A percentile compares a stretch with the other conserved stretches of the same genome.
Evolutionary conservation across 2,797 vertebrate genomes (phyloP).

Genomic region (Pygocentrus nattereri): DNA sequence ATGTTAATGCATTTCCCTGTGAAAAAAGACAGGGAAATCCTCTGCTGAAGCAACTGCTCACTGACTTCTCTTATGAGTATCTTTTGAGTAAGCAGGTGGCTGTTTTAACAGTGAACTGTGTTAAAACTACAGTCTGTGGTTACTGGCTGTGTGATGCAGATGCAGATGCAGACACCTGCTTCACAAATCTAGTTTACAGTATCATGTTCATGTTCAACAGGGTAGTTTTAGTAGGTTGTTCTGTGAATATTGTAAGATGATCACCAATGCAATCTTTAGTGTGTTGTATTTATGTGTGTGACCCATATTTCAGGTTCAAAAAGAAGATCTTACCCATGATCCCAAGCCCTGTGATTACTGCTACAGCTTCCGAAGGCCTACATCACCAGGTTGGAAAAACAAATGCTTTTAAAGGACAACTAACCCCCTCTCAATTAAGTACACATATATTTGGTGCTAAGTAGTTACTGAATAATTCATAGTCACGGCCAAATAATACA

Average conservation of each 20-base stretch:
- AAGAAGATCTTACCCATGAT: slow-evolving; percentile 51
- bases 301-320: slow-evolving; percentile 40
- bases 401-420: not conserved
- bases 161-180: not conserved
- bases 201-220: not conserved
- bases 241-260: not conserved
- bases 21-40: too few relatives aligned
- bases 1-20: too few relatives aligned
- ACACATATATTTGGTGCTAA: too few relatives aligned
- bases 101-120: not conserved
- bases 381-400: slow-evolving; percentile 47
- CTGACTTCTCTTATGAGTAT: not conserved
- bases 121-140: not conserved
- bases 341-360: slow-evolving; percentile 53
- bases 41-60: too few relatives aligned
- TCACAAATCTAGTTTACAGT: not conserved
- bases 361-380: slow-evolving; percentile 6
- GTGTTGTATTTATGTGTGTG: not conserved
- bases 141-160: not conserved
- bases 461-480: not conserved
- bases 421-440: not conserved
- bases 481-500: not conserved
- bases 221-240: not conserved
- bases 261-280: not conserved
- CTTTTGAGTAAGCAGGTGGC: not conserved